A percentile compares a stretch with the other conserved stretches of the same genome.
phyloP scores from a whole-genome alignment of 2,113 vertebrate species.

The Cyphomyrus plagiostoma region DNA sequence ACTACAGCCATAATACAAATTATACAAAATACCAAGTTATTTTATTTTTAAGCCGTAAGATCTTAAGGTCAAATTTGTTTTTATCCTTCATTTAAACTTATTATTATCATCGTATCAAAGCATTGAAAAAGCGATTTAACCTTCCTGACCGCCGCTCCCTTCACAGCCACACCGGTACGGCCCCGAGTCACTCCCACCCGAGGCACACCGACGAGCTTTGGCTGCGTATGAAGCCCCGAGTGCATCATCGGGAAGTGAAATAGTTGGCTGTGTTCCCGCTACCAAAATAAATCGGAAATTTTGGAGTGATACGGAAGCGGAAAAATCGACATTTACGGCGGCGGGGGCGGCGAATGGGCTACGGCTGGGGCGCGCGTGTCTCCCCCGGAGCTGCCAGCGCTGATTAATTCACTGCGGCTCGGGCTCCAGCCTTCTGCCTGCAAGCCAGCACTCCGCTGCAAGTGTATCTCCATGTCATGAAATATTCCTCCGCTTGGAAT shows the following conservation, averaged over 20 bases:
- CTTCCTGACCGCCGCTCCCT: neutral
- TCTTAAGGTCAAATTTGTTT: neutral
- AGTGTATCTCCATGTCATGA: neutral
- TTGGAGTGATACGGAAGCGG: neutral
- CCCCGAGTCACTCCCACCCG: neutral
- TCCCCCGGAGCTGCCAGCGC: neutral
- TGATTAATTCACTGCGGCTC: slow-evolving; percentile 2
- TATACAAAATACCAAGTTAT: neutral
- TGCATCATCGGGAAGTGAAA: neutral
- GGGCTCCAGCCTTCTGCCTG: neutral
- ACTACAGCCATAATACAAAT: neutral
- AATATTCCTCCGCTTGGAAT: neutral
- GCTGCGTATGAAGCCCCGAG: neutral
- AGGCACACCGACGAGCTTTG: neutral
- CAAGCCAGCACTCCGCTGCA: neutral
- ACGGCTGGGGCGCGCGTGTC: neutral
- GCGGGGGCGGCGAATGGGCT: neutral
- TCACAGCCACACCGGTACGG: neutral
- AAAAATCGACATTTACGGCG: slow-evolving; percentile 1
- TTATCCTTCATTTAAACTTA: neutral
- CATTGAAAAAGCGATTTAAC: neutral
- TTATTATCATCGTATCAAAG: neutral
- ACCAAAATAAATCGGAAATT: slow-evolving; percentile 1
- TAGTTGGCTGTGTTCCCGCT: neutral
- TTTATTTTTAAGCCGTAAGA: neutral